These are phyloP conservation scores for Ceyx cyanopectus DNA, from an alignment of 2,113 vertebrate species.

Conservation along the genomic window DNA sequence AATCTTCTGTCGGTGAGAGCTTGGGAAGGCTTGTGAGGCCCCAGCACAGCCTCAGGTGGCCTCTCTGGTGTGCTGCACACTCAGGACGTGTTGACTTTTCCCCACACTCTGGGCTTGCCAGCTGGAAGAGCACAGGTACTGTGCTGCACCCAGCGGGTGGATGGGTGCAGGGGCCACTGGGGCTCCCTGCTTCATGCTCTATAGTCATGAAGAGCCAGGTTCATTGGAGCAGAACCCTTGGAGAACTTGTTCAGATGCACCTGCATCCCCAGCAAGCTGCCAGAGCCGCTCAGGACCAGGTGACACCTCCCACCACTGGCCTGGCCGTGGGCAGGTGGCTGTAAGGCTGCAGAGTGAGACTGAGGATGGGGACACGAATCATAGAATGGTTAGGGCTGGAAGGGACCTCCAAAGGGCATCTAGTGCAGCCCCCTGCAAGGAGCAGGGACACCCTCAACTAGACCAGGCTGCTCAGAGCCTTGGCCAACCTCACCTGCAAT, in stretches of 20 bases:
- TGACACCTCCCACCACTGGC: not conserved
- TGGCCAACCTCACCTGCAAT: too few species aligned
- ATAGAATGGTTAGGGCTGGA: too few species aligned
- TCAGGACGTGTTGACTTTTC: rapidly evolving
- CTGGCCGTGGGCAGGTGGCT: rapidly evolving
- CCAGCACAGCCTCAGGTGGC: not conserved
- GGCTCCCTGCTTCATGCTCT: not conserved
- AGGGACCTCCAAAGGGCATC: too few species aligned
- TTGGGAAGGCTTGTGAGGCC: not conserved
- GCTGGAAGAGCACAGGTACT: rapidly evolving
- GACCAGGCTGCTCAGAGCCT: too few species aligned
- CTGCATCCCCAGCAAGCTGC: not conserved
- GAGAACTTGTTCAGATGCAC: not conserved
- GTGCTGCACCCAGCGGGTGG: rapidly evolving
- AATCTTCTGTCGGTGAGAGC: rapidly evolving
- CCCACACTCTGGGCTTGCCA: rapidly evolving
- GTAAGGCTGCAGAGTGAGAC: not conserved
- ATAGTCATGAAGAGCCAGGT: not conserved
- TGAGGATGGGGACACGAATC: not conserved
- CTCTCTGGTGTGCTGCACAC: not conserved
- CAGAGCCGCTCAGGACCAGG: not conserved
- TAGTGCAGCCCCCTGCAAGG: too few species aligned
- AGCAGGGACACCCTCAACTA: too few species aligned
- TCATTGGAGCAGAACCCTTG: too few species aligned
- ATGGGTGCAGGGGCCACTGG: not conserved